Conservation (phyloP, 92 coral and sea anemone genomes). For the Plumapathes pennacea region DNA sequence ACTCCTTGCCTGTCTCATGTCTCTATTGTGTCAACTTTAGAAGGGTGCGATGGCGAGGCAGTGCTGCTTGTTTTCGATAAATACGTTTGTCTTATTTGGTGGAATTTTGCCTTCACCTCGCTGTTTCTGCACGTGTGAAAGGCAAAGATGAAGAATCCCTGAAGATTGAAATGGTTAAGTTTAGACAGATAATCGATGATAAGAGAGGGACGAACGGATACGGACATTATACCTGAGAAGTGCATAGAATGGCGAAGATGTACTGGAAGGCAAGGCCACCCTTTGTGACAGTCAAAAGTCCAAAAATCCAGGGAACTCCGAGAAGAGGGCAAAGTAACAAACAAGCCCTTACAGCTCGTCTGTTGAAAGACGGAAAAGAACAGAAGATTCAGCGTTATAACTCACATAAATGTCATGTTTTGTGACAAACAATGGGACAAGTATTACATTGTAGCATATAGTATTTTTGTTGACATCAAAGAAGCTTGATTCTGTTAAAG, state of each 20-base stretch:
- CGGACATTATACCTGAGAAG: conserved; percentile 51
- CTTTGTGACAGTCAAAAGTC: conserved; percentile 45
- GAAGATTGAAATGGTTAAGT: not conserved
- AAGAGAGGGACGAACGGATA: not conserved
- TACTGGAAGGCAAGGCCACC: conserved; percentile 63
- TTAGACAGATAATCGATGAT: not conserved
- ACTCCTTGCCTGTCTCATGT: too few relatives aligned
- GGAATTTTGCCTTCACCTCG: conserved; percentile 39
- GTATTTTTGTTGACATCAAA: too few relatives aligned
- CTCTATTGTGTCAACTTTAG: too few relatives aligned
- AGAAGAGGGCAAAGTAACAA: conserved; percentile 40
- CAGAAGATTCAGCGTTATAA: not conserved
- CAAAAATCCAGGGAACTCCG: conserved; percentile 62
- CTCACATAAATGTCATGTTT: not conserved
- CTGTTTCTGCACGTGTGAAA: conserved; percentile 54
- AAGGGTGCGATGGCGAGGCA: too few relatives aligned
- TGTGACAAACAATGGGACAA: too few relatives aligned
- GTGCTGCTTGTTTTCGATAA: too few relatives aligned
- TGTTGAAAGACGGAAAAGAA: not conserved
- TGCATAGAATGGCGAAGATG: conserved; percentile 65
- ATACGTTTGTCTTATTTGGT: conserved; percentile 10
- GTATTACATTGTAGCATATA: too few relatives aligned
- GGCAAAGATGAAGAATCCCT: conserved; percentile 62
- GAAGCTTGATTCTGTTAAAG: too few relatives aligned
- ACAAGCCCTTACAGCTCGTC: conserved; percentile 26